Percentiles rank a stretch among this genome's conserved stretches.
Conservation (phyloP, 2,113 vertebrate species). For the Perccottus glenii region DNA sequence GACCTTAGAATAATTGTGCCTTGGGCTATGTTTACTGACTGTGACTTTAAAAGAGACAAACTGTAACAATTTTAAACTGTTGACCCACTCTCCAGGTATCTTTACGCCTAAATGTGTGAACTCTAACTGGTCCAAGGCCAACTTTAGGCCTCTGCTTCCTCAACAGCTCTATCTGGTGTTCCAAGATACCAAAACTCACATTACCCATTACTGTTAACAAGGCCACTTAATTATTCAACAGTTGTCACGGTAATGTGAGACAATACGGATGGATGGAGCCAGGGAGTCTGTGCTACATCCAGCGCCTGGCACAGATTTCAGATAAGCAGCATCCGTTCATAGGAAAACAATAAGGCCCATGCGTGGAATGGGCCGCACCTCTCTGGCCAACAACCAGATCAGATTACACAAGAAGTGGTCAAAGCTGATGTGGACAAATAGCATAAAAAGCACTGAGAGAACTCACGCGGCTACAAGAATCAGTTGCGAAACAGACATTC, state of each 20-base stretch:
- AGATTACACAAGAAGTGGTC: constrained; percentile 17
- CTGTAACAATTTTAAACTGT: neutral
- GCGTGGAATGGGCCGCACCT: constrained; percentile 15
- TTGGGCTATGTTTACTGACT: neutral
- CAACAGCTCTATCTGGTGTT: constrained; percentile 13
- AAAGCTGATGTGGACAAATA: constrained; percentile 1
- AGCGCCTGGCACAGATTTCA: constrained; percentile 58
- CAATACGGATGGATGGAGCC: constrained; percentile 23
- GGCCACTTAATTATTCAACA: constrained; percentile 52
- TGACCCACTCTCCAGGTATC: constrained; percentile 6
- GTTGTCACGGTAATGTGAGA: constrained; percentile 46
- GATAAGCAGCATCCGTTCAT: neutral
- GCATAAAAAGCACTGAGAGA: neutral
- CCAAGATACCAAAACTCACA: constrained; percentile 40
- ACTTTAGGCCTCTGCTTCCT: neutral
- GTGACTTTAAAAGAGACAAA: too few relatives aligned
- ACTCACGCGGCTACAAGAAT: constrained; percentile 11
- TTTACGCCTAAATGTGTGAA: constrained; percentile 22
- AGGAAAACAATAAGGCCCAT: constrained; percentile 20
- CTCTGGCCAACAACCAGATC: neutral
- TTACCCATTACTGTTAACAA: constrained; percentile 47
- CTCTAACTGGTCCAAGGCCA: neutral
- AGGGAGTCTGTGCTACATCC: constrained; percentile 10
- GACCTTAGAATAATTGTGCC: neutral
- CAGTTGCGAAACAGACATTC: constrained; percentile 17